These are phyloP conservation scores for Sebastes itinus DNA, from an alignment of 2,797 vertebrate genomes.

Conservation along the genomic window DNA sequence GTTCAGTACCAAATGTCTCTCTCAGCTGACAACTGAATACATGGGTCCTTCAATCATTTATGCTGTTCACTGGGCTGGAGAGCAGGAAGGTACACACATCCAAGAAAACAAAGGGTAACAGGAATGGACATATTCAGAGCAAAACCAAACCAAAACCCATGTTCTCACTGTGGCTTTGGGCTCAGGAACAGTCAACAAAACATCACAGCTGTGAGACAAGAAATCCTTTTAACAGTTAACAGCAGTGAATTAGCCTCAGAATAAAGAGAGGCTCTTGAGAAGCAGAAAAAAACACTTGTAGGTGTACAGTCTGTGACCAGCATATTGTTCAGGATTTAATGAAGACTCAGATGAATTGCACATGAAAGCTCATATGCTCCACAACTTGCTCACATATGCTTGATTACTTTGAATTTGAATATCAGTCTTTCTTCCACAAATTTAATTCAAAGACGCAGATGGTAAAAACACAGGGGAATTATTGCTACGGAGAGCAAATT, in stretches of 20 bases:
- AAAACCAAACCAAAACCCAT: conserved; percentile 30
- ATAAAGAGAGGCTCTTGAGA: conserved; percentile 7
- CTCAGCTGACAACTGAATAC: conserved; percentile 65
- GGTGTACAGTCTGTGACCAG: not conserved
- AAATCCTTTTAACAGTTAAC: not conserved
- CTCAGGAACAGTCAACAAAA: not conserved
- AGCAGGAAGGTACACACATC: conserved; percentile 42
- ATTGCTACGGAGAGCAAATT: not conserved
- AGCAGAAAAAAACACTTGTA: not conserved
- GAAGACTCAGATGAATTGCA: not conserved
- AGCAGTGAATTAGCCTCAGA: not conserved
- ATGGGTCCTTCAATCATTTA: conserved; percentile 58
- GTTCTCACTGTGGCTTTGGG: conserved; percentile 5
- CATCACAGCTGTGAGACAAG: not conserved
- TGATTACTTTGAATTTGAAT: not conserved
- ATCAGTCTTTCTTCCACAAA: not conserved
- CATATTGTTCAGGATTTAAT: conserved; percentile 5
- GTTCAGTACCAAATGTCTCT: conserved; percentile 51
- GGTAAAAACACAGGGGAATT: not conserved
- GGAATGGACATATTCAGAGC: conserved; percentile 49
- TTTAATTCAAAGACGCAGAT: not conserved
- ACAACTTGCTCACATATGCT: not conserved
- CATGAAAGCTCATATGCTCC: not conserved
- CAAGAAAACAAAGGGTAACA: conserved; percentile 49
- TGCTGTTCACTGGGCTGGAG: conserved; percentile 53